Percentiles rank a stretch among this genome's conserved stretches.
These are phyloP conservation scores for Stictonetta naevosa DNA, from an alignment of 2,113 vertebrate species.

Conservation along the genomic window DNA sequence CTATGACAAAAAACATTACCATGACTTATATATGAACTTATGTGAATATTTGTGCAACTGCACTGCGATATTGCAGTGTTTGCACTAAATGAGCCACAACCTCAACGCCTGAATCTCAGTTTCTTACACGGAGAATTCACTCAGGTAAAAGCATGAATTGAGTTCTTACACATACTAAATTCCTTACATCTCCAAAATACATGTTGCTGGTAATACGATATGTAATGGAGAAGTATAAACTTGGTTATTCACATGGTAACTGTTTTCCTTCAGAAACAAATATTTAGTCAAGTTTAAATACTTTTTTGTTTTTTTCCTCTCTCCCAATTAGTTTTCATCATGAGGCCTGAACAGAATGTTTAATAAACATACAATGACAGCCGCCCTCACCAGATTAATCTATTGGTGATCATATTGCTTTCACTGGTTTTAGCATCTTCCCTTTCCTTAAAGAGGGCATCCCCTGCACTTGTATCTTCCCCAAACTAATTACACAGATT, in stretches of 20 bases:
- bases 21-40: background rate
- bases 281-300: background rate
- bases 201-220: rapidly evolving
- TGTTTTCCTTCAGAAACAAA: background rate
- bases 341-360: background rate
- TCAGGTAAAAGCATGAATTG: background rate
- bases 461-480: background rate
- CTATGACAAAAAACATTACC: background rate
- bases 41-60: background rate
- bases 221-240: background rate
- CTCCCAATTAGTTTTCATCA: background rate
- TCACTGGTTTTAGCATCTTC: background rate
- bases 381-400: background rate
- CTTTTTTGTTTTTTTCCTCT: background rate
- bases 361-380: background rate
- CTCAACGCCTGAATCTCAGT: background rate
- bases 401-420: rapidly evolving
- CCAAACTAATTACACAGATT: background rate
- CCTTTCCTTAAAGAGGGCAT: background rate
- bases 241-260: rapidly evolving
- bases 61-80: background rate
- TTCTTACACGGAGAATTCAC: background rate
- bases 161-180: background rate
- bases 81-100: background rate
- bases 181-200: background rate